These are phyloP conservation scores for Scotopteryx bipunctaria DNA, from an alignment of 2,888 invertebrate genomes.

Conservation along the genomic window DNA sequence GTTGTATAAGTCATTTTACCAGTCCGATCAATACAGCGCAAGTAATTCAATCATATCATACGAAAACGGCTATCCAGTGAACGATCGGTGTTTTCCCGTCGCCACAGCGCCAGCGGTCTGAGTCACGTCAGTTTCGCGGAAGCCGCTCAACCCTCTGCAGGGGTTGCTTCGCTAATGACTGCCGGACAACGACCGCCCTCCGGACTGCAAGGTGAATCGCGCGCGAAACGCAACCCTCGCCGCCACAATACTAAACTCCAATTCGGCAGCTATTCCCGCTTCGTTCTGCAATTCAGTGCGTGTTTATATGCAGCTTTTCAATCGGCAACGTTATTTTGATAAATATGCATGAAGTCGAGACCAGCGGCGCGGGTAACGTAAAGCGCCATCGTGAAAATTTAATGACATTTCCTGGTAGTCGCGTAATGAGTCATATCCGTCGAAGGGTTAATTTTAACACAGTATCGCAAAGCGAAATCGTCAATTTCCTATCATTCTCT, in stretches of 20 bases:
- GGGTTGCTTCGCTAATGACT: slow-evolving; percentile 78
- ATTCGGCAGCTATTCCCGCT: slow-evolving; percentile 55
- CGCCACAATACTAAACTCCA: slow-evolving; percentile 70
- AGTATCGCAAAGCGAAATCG: slow-evolving; percentile 69
- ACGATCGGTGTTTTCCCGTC: slow-evolving; percentile 70
- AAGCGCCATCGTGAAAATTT: slow-evolving; percentile 82
- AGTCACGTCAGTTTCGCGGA: slow-evolving; percentile 76
- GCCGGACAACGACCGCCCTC: slow-evolving; percentile 66
- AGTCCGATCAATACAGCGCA: slow-evolving; percentile 51
- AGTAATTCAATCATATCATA: slow-evolving; percentile 57
- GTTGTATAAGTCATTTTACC: slow-evolving; percentile 49
- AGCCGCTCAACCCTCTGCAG: slow-evolving; percentile 67
- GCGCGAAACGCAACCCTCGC: slow-evolving; percentile 72
- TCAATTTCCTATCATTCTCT: slow-evolving; percentile 59
- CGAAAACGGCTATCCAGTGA: slow-evolving; percentile 63
- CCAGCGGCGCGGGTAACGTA: slow-evolving; percentile 73
- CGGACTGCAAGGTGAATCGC: slow-evolving; percentile 59
- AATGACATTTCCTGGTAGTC: slow-evolving; percentile 80
- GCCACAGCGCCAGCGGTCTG: slow-evolving; percentile 56
- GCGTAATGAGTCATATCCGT: slow-evolving; percentile 80
- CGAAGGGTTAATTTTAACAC: slow-evolving; percentile 78
- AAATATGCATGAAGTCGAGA: slow-evolving; percentile 82
- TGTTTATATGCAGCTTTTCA: slow-evolving; percentile 82
- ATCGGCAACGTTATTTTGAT: slow-evolving; percentile 82
- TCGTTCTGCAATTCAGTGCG: slow-evolving; percentile 71